Conservation (phyloP, 2,797 vertebrate species). For the Oreochromis mossambicus region DNA sequence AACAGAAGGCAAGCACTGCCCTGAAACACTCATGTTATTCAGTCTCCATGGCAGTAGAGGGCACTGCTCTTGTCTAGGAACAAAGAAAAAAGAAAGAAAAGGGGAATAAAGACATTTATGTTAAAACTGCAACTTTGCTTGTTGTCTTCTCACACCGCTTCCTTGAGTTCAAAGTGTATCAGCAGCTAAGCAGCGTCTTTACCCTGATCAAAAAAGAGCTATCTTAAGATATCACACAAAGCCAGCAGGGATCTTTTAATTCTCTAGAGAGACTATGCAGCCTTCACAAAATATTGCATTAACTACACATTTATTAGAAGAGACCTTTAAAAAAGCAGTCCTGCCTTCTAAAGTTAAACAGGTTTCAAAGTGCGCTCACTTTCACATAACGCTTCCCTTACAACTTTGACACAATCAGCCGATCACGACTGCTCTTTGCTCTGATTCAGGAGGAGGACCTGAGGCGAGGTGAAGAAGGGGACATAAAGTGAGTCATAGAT, state of each 20-base stretch:
- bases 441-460: conserved; percentile 26
- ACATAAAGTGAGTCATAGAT: conserved; percentile 34
- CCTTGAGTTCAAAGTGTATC: conserved; percentile 42
- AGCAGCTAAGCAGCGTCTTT: conserved; percentile 46
- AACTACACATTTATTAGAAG: conserved; percentile 68
- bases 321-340: conserved; percentile 51
- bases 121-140: conserved; percentile 45
- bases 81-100: conserved; percentile 13
- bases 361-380: conserved; percentile 40
- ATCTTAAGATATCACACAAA: conserved; percentile 73
- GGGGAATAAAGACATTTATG: conserved; percentile 9
- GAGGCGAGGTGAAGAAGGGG: conserved; percentile 32
- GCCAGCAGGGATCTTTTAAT: conserved; percentile 67
- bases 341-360: conserved; percentile 41
- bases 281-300: conserved; percentile 67
- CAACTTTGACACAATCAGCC: conserved; percentile 24
- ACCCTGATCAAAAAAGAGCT: conserved; percentile 67
- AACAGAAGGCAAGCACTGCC: conserved; percentile 35
- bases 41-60: conserved; percentile 60
- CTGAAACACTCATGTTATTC: conserved; percentile 28
- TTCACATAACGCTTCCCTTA: conserved; percentile 29
- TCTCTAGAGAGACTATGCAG: conserved; percentile 50
- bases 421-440: conserved; percentile 15
- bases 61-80: conserved; percentile 29
- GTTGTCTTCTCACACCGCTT: conserved; percentile 41